Evolutionary conservation across 2,113 vertebrate genomes (phyloP).

Genomic region (Mormyrus lacerda): DNA sequence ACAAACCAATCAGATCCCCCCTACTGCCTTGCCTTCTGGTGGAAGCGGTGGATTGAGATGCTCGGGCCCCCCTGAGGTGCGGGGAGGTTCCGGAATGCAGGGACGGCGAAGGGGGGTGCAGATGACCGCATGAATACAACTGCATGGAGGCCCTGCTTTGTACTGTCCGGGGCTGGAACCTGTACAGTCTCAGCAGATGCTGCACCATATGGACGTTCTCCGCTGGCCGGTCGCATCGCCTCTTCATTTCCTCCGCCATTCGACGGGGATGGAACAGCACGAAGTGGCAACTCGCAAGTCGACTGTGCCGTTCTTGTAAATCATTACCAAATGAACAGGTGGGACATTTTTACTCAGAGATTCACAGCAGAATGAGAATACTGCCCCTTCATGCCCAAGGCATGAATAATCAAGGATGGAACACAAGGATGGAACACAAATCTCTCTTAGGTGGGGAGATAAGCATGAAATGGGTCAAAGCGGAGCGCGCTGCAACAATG

Average conservation of each 20-base stretch:
- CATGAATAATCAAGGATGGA: neutral
- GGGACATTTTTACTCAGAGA: neutral
- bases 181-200: conserved; percentile 50
- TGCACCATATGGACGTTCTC: conserved; percentile 57
- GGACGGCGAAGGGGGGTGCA: neutral
- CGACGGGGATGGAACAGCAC: neutral
- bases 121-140: neutral
- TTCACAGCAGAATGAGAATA: neutral
- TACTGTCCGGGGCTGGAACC: conserved; percentile 25
- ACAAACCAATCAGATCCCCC: neutral
- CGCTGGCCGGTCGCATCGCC: conserved; percentile 29
- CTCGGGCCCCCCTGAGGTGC: neutral
- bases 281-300: neutral
- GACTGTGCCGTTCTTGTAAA: neutral
- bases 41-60: neutral
- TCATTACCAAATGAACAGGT: neutral
- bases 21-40: neutral
- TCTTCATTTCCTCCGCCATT: conserved; percentile 18
- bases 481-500: neutral
- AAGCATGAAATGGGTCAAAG: neutral
- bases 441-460: neutral
- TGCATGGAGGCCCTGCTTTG: conserved; percentile 1
- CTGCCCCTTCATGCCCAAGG: neutral
- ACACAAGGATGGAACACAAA: conserved; percentile 24
- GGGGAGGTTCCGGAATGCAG: neutral